Evolutionary conservation across 2,888 invertebrate species (phyloP).

Genomic region (Zeuzera pyrina): DNA sequence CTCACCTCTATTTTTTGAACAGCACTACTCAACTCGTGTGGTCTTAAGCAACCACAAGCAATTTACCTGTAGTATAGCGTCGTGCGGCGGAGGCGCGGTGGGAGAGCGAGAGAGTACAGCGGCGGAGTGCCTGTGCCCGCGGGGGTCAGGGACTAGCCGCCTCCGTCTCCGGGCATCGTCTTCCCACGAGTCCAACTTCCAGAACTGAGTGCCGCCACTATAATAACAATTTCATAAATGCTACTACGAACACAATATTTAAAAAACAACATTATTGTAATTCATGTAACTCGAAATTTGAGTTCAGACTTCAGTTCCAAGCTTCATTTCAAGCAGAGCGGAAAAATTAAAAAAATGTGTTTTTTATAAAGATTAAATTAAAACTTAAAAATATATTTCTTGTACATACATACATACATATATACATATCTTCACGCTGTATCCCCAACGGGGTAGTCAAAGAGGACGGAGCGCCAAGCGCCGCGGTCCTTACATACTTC

Average conservation of each 20-base stretch:
- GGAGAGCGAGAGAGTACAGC: constrained; percentile 88
- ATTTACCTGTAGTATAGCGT: constrained; percentile 88
- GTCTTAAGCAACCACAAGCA: too few relatives aligned
- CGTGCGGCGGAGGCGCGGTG: constrained; percentile 89
- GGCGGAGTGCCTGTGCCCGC: constrained; percentile 93
- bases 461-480: too few relatives aligned
- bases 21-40: too few relatives aligned
- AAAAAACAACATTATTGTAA: too few relatives aligned
- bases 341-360: neutral
- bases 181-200: constrained; percentile 99
- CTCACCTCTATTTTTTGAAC: too few relatives aligned
- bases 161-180: constrained; percentile 97
- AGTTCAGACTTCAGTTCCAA: neutral
- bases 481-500: too few relatives aligned
- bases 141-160: constrained; percentile 95
- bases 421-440: too few relatives aligned
- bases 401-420: neutral
- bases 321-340: neutral
- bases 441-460: too few relatives aligned
- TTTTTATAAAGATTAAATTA: neutral
- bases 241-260: too few relatives aligned
- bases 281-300: too few relatives aligned
- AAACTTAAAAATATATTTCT: neutral
- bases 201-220: constrained; percentile 73
- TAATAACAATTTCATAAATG: neutral